These are phyloP conservation scores for Aurelia coerulea DNA, from an alignment of 30 jellyfish, hydroid and myxozoan species.

Conservation along the genomic window DNA sequence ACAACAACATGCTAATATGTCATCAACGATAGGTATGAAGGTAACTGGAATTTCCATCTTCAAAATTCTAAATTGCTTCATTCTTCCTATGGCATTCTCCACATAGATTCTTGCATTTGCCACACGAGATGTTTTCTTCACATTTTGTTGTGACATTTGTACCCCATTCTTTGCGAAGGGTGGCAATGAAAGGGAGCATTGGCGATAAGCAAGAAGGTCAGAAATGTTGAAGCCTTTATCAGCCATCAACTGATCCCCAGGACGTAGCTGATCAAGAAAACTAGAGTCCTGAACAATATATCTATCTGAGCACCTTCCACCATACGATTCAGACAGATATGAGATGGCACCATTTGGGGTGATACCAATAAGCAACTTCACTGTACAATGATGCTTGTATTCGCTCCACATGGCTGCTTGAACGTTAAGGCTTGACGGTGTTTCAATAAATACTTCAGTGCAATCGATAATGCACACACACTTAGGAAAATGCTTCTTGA, in stretches of 20 bases:
- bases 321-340: slow-evolving; percentile 14
- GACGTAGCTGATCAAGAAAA: slow-evolving; percentile 1
- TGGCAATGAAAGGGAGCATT: slow-evolving; percentile 12
- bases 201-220: neutral
- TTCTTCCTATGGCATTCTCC: slow-evolving; percentile 46
- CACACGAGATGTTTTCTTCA: neutral
- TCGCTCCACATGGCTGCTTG: slow-evolving; percentile 13
- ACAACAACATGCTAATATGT: neutral
- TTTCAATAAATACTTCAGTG: slow-evolving; percentile 24
- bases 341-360: slow-evolving; percentile 43
- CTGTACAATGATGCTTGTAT: slow-evolving; percentile 41
- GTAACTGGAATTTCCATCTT: neutral
- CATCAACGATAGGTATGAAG: neutral
- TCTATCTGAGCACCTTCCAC: slow-evolving; percentile 42
- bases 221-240: slow-evolving; percentile 38
- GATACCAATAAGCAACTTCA: slow-evolving; percentile 15
- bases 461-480: slow-evolving; percentile 35
- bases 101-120: slow-evolving; percentile 42
- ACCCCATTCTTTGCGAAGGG: neutral
- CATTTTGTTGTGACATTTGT: neutral
- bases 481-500: slow-evolving; percentile 13
- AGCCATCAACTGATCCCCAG: slow-evolving; percentile 37
- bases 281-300: slow-evolving; percentile 25
- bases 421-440: neutral
- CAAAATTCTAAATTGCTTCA: neutral